Conservation (phyloP, 2,113 vertebrate species). For the Myodes glareolus region DNA sequence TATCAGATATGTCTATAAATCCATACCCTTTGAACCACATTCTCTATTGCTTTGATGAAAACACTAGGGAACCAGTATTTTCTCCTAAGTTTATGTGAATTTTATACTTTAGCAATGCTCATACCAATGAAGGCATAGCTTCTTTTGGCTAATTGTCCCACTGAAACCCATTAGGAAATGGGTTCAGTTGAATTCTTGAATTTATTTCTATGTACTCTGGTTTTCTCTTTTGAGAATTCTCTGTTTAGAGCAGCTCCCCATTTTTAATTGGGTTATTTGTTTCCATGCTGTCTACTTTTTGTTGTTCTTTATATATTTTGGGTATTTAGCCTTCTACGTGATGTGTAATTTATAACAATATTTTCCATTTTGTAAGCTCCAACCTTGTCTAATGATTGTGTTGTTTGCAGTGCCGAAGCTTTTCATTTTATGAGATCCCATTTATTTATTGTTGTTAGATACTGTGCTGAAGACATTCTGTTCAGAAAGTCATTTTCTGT, state of each 20-base stretch:
- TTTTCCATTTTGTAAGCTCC: background rate
- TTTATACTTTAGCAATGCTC: background rate
- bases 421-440: background rate
- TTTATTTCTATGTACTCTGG: background rate
- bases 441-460: background rate
- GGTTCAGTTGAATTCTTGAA: background rate
- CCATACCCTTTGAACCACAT: background rate
- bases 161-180: background rate
- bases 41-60: background rate
- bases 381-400: background rate
- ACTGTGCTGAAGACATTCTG: background rate
- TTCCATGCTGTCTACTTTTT: background rate
- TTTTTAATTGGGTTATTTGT: background rate
- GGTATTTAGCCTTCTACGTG: background rate
- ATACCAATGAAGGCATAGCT: background rate
- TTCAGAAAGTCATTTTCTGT: background rate
- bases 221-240: background rate
- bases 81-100: background rate
- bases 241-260: background rate
- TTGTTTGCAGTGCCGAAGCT: background rate
- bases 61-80: background rate
- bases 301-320: background rate
- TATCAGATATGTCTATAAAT: background rate
- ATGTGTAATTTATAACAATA: background rate
- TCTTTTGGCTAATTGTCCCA: background rate